phyloP scores from a whole-genome alignment of 2,797 vertebrate species.

The Diceros bicornis region DNA sequence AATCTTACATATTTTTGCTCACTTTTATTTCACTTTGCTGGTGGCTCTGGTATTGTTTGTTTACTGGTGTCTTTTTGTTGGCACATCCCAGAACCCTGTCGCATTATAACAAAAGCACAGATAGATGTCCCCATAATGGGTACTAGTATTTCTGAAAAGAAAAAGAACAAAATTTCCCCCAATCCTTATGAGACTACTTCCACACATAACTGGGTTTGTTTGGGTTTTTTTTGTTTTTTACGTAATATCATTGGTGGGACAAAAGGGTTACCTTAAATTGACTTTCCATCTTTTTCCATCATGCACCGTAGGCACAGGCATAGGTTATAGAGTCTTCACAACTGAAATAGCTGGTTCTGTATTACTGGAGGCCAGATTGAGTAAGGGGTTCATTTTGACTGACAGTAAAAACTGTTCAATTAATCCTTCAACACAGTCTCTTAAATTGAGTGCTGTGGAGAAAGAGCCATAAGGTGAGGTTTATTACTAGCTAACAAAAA shows the following conservation, averaged over 20 bases:
- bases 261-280: neutral
- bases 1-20: neutral
- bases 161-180: neutral
- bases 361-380: neutral
- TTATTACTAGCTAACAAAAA: conserved; percentile 20
- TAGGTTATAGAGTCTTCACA: neutral
- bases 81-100: neutral
- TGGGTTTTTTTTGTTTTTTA: neutral
- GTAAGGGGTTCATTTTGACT: neutral
- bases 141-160: neutral
- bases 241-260: neutral
- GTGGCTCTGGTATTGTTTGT: neutral
- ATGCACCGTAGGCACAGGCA: neutral
- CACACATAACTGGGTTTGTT: neutral
- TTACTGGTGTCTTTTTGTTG: neutral
- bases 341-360: neutral
- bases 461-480: neutral
- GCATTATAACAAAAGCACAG: neutral
- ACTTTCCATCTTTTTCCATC: neutral
- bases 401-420: neutral
- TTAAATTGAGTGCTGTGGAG: neutral
- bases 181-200: neutral
- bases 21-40: neutral
- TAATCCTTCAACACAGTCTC: neutral
- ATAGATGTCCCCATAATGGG: neutral